Conservation (phyloP, 2,797 vertebrate species). For the Urocyon cinereoargenteus region DNA sequence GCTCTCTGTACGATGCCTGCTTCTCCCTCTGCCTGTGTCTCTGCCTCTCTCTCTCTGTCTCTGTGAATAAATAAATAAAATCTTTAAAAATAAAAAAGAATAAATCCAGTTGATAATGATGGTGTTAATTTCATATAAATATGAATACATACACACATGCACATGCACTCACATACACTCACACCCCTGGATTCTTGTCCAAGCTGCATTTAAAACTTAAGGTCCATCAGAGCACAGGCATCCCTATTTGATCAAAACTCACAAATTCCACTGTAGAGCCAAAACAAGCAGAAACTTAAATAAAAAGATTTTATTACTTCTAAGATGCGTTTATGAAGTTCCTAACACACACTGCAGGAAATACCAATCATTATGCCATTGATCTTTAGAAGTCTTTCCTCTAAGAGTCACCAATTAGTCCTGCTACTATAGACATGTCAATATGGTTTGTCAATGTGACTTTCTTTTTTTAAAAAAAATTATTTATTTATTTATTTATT, state of each 20-base stretch:
- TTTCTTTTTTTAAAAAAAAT: not conserved
- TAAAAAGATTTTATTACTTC: not conserved
- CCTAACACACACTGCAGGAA: constrained; percentile 43
- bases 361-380: not conserved
- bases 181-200: not conserved
- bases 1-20: no score
- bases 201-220: constrained; percentile 49
- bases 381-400: constrained; percentile 47
- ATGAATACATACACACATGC: not conserved
- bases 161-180: no score
- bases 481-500: no score
- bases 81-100: no score
- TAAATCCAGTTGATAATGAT: not conserved
- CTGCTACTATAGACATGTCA: constrained; percentile 16
- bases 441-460: not conserved
- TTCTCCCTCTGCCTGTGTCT: no score
- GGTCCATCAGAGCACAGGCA: not conserved
- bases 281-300: constrained; percentile 59
- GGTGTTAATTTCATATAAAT: not conserved
- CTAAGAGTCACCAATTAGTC: not conserved
- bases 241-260: not conserved
- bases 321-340: constrained; percentile 46
- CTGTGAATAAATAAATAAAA: no score
- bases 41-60: no score
- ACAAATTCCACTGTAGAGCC: not conserved